Evolutionary conservation across 2,888 invertebrate species (phyloP), one percentile per base, ranked within the genome.

Genomic region (Orthonevra nobilis): DNA sequence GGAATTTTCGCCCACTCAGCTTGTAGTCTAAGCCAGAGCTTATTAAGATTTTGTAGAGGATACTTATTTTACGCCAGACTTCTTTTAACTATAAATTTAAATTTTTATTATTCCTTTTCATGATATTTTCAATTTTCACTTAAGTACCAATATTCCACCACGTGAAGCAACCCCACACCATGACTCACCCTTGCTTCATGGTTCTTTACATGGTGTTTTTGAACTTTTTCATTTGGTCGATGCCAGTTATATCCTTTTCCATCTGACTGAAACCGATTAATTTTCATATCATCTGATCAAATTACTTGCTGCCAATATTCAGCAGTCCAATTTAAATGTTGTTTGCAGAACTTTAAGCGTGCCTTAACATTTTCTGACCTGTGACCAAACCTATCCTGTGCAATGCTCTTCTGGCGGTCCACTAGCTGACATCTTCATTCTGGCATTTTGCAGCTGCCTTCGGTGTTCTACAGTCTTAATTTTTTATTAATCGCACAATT

Each of bases 111-210:
- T n/a, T 30, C 30, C 30, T 74, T n/a, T 28, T 66, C 48, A 81
- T 68, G 40, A 68, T 81, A 19, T 68, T 34, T 23, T 52, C 23
- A 6, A 64, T 58, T 50, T 40, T 50, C 2, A 26, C 12, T 10
- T 68, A 12, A 20, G 52, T 52, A 6, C 81, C 70, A 19, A 74
- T 15, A 40, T 70, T 32, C 54, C 60, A 75, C 75, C 81, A 75
- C 14, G 48, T 72, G 26, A 75, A 75, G 38, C 63, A 75, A 6
- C 75, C 61, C 68, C 66, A 75, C 5, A 72, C 63, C 75, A 72
- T 75, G 6, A 75, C 63, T 34, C 69, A 69, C 6, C 73, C 74
- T 15, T 75, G 72, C 10, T 72, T 72, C 15, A 77, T 28, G 3
- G 64, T 7, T 30, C n/a, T n/a, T n/a, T n/a, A n/a, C n/a, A n/a